Evolutionary conservation across 2,888 invertebrate genomes (phyloP).

Genomic region (Adelognathus sp.): DNA sequence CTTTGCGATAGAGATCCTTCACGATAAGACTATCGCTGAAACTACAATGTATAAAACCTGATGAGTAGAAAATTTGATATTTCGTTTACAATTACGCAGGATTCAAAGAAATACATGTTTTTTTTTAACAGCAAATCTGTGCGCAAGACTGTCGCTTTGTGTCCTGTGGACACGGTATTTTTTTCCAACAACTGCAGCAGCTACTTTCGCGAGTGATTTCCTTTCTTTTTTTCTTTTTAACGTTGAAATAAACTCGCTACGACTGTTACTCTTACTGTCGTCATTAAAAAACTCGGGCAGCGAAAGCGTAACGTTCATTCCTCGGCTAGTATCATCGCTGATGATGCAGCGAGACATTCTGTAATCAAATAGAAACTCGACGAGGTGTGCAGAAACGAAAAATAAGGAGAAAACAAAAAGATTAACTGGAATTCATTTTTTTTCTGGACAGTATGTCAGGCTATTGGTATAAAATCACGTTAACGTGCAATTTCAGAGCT

Average conservation of each 20-base stretch:
- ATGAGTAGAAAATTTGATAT: slow-evolving; percentile 19
- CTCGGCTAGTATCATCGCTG: not conserved
- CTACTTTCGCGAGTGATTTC: not conserved
- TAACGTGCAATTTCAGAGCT: slow-evolving; percentile 8
- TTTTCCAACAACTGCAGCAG: not conserved
- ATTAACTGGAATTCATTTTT: not conserved
- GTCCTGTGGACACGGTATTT: slow-evolving; percentile 33
- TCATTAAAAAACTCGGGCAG: not conserved
- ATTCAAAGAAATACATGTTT: not conserved
- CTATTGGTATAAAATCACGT: not conserved
- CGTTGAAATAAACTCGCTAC: not conserved
- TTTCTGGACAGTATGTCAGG: not conserved
- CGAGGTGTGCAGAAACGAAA: not conserved
- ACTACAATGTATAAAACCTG: slow-evolving; percentile 37
- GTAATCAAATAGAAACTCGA: not conserved
- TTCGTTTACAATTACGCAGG: slow-evolving; percentile 13
- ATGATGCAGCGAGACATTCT: not conserved
- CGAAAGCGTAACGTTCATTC: not conserved
- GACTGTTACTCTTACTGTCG: not conserved
- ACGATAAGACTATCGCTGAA: not conserved
- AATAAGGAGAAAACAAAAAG: not conserved
- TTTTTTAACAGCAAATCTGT: not conserved
- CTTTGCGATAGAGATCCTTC: not conserved
- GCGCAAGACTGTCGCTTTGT: slow-evolving; percentile 14
- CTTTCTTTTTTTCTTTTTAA: not conserved